A percentile compares a stretch with the other conserved stretches of the same genome.
These are phyloP conservation scores for Tetragonula carbonaria DNA, from an alignment of 2,888 invertebrate genomes.

Conservation along the genomic window DNA sequence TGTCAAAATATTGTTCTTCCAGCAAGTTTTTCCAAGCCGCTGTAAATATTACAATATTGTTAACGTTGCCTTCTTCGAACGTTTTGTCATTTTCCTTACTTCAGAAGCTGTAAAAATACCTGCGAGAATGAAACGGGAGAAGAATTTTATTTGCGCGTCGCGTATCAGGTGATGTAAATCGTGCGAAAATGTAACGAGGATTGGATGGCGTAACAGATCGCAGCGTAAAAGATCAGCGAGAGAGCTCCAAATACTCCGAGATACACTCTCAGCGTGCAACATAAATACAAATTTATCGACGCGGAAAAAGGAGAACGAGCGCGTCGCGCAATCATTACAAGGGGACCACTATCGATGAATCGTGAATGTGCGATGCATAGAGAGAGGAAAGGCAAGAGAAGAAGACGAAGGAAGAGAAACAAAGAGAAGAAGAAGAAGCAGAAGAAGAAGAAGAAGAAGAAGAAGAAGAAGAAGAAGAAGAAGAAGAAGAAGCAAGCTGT, in stretches of 20 bases:
- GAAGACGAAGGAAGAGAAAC: conserved; percentile 1
- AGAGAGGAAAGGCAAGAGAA: background rate
- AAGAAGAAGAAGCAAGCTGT: conserved; percentile 4
- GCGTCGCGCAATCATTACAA: conserved; percentile 28
- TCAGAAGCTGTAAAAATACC: too few species aligned
- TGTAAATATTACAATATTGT: too few species aligned
- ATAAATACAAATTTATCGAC: conserved; percentile 38
- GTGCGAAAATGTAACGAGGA: background rate
- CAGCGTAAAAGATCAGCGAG: background rate
- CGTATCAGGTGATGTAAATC: background rate
- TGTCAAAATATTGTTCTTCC: too few species aligned
- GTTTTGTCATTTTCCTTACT: too few species aligned
- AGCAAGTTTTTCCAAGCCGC: too few species aligned
- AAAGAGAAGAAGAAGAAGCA: background rate
- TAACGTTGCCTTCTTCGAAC: too few species aligned
- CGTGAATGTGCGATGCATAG: conserved; percentile 24
- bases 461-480: background rate
- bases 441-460: background rate
- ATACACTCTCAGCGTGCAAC: background rate
- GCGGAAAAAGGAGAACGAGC: conserved; percentile 28
- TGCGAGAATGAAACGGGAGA: background rate
- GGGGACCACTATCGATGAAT: conserved; percentile 37
- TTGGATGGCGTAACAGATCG: background rate
- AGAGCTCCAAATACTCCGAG: conserved; percentile 12
- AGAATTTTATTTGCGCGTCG: background rate